These are phyloP conservation scores for Fistularia commersonii DNA, from an alignment of 2,797 vertebrate species.

Conservation along the genomic window DNA sequence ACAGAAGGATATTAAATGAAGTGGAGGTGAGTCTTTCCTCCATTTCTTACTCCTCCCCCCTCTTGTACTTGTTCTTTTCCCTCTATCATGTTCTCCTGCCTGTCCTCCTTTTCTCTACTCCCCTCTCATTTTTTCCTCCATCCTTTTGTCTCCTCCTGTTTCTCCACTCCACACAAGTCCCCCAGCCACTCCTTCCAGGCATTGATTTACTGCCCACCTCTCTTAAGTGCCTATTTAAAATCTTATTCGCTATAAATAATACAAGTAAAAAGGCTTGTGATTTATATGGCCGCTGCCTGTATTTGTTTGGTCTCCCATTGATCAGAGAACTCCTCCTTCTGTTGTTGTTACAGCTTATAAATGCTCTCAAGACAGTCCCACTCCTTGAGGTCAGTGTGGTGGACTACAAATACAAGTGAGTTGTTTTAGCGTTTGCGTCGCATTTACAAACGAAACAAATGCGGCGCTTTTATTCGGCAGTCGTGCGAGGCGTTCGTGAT, in stretches of 20 bases:
- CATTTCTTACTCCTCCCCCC: slow-evolving; percentile 2
- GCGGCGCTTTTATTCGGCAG: slow-evolving; percentile 2
- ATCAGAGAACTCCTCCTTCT: slow-evolving; percentile 49
- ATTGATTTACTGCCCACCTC: slow-evolving; percentile 68
- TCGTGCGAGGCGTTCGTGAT: slow-evolving; percentile 18
- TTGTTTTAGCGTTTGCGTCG: slow-evolving; percentile 29
- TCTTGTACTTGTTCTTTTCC: slow-evolving; percentile 18
- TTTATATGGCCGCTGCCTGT: slow-evolving; percentile 42
- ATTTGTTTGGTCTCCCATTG: slow-evolving; percentile 21
- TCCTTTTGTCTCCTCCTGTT: slow-evolving; percentile 18
- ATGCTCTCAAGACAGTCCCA: slow-evolving; percentile 87
- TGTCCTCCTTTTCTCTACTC: slow-evolving; percentile 16
- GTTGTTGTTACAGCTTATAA: slow-evolving; percentile 81
- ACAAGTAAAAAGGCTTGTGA: slow-evolving; percentile 50
- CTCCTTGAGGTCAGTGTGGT: slow-evolving; percentile 89
- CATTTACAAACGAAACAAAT: slow-evolving; percentile 7
- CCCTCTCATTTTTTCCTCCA: slow-evolving; percentile 9
- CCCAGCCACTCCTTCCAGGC: slow-evolving; percentile 21
- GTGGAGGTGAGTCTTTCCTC: slow-evolving; percentile 79
- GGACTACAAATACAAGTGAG: slow-evolving; percentile 98
- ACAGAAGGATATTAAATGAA: slow-evolving; percentile 92
- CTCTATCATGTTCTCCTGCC: slow-evolving; percentile 8
- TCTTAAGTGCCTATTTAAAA: slow-evolving; percentile 68
- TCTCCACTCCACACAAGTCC: slow-evolving; percentile 16
- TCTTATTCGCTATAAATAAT: slow-evolving; percentile 62